phyloP scores from a whole-genome alignment of 2,888 invertebrate genomes.

The Campoletis raptor region DNA sequence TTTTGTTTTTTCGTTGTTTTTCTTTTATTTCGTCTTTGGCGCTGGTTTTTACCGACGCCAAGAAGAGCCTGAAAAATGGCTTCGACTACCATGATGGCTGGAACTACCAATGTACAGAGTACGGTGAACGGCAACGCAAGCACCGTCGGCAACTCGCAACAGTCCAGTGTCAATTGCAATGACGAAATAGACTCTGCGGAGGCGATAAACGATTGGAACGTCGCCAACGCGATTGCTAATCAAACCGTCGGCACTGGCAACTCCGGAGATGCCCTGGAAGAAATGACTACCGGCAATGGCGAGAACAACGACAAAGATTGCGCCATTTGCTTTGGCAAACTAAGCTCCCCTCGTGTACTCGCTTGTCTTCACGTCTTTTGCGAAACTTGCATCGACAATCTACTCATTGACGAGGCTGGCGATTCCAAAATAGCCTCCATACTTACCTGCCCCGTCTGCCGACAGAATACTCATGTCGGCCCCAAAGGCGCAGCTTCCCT shows the following conservation, averaged over 20 bases:
- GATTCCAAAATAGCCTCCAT: constrained; percentile 89
- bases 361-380: constrained; percentile 98
- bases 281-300: constrained; percentile 76
- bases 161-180: constrained; percentile 61
- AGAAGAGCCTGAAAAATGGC: constrained; percentile 74
- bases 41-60: not conserved
- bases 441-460: constrained; percentile 92
- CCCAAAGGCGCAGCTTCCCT: constrained; percentile 92
- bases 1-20: not conserved
- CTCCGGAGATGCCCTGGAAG: constrained; percentile 77
- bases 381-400: constrained; percentile 94
- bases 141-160: constrained; percentile 70
- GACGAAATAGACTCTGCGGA: constrained; percentile 79
- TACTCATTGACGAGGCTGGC: constrained; percentile 90
- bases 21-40: not conserved
- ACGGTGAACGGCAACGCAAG: constrained; percentile 71
- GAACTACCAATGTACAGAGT: constrained; percentile 75
- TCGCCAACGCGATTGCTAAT: constrained; percentile 67
- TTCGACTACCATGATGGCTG: constrained; percentile 81
- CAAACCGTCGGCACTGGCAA: constrained; percentile 68
- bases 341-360: constrained; percentile 94
- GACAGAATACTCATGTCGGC: constrained; percentile 93
- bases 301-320: constrained; percentile 78
- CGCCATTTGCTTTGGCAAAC: constrained; percentile 87
- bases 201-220: constrained; percentile 75